Conservation (phyloP, 2,113 vertebrate genomes). For the Daphoenositta chrysoptera region DNA sequence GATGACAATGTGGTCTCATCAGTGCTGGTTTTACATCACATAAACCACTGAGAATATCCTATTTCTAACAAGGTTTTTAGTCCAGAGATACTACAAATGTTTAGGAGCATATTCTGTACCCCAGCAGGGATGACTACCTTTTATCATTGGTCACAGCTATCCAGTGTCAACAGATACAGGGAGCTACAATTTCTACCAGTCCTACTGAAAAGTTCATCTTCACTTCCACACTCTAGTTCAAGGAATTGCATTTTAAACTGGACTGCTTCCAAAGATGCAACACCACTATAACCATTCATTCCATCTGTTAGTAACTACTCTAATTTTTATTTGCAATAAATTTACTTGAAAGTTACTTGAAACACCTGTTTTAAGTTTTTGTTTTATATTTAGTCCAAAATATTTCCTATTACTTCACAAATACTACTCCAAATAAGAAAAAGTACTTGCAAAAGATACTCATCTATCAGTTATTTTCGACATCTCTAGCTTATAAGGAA, state of each 20-base stretch:
- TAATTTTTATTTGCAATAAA: not conserved
- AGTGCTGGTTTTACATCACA: not conserved
- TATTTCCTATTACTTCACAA: slow-evolving; percentile 26
- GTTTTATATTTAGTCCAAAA: slow-evolving; percentile 4
- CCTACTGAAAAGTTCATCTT: slow-evolving; percentile 13
- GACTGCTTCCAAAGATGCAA: not conserved
- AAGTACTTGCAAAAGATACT: slow-evolving; percentile 5
- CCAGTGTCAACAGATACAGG: not conserved
- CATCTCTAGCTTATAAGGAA: slow-evolving; percentile 3
- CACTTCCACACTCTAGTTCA: not conserved
- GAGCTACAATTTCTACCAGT: not conserved
- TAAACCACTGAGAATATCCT: not conserved
- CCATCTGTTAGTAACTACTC: slow-evolving; percentile 20
- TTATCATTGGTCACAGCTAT: not conserved
- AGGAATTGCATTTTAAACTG: not conserved
- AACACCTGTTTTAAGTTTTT: not conserved
- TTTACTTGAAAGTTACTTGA: not conserved
- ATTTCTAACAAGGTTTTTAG: not conserved
- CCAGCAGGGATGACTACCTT: not conserved
- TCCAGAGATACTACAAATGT: not conserved
- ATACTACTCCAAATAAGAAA: slow-evolving; percentile 29
- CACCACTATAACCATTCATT: not conserved
- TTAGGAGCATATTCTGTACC: not conserved
- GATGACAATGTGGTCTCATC: not conserved
- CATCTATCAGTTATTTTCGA: not conserved